These are phyloP conservation scores for Crocodylus rhombifer DNA, from an alignment of 2,797 vertebrate genomes.

Conservation along the genomic window DNA sequence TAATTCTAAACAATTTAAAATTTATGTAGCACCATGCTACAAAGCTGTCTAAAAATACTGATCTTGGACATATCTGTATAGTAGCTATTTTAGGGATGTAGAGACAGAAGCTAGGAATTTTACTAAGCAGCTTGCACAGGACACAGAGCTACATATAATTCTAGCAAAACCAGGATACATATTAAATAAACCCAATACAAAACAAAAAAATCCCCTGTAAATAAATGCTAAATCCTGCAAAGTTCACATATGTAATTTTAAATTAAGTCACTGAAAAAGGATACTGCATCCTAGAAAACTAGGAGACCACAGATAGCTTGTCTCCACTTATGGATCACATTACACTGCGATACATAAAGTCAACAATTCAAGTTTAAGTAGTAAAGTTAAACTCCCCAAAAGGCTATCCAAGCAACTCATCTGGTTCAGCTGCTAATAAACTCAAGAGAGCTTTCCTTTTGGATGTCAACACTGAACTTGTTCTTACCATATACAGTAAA, in stretches of 20 bases:
- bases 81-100: not conserved
- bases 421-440: conserved; percentile 50
- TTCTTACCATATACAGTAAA: conserved; percentile 76
- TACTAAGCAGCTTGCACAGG: not conserved
- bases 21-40: conserved; percentile 6
- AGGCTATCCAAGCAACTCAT: conserved; percentile 62
- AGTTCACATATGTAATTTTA: not conserved
- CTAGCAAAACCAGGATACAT: not conserved
- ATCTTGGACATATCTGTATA: not conserved
- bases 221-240: not conserved
- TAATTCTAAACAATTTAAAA: conserved; percentile 10
- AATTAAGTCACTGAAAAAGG: conserved; percentile 16
- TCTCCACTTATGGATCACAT: not conserved
- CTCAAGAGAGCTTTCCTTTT: conserved; percentile 9
- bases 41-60: not conserved
- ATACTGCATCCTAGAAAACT: not conserved
- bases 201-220: not conserved
- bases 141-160: not conserved
- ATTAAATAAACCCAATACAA: not conserved
- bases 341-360: conserved; percentile 9
- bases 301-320: not conserved
- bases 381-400: conserved; percentile 31
- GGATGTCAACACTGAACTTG: conserved; percentile 39
- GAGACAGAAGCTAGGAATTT: not conserved
- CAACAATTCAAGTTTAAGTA: conserved; percentile 9